Evolutionary conservation across 2,113 vertebrate genomes (phyloP), one percentile per base, ranked within the genome.

Genomic region (Jacana jacana): DNA sequence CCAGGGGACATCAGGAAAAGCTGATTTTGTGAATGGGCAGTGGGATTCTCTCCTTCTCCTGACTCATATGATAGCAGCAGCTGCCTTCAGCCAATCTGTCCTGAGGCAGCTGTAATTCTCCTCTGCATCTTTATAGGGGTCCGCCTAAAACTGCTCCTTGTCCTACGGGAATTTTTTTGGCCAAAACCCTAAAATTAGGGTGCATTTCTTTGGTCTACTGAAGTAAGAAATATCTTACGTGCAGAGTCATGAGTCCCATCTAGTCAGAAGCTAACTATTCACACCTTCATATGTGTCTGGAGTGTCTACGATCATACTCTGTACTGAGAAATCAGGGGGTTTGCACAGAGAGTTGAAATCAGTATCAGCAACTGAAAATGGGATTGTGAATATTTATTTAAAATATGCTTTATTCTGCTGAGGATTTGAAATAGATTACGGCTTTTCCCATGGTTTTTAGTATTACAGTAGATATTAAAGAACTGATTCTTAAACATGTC

Each of bases 51-150:
- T 66, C 17, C 48, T 70, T 54, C 17, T 68, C 20, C 7, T 24
- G 64, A 7, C 27, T 66, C 25, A 54, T 9, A 22, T 31, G 13
- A 16, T 39, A 73, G 27, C 1, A 5, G 14, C 40, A 89, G 17
- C 23, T 46, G 31, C 25, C 27, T 42, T 68, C 48, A 65, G 35
- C 12, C 58, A 52, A 6, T 51, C 20, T 64, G 11, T 68, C 42
- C 14, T 23, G 8, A 28, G 9, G 24, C 48, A 19, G 9, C 6
- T 76, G 8, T 5, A 39, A 63, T 31, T 76, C 44, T 68, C 24
- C 11, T 51, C 25, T 64, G 7, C 3, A 0, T 33, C 11, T 66
- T 81, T 58, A n/a, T 5, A 37, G 7, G 0, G 3, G 2, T 24
- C 24, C 37, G 19, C 23, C 25, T 72, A 33, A 91, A 89, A 31